Evolutionary conservation across 2,888 invertebrate genomes (phyloP), one percentile per base, ranked within the genome.

Genomic region (Furcula furcula): DNA sequence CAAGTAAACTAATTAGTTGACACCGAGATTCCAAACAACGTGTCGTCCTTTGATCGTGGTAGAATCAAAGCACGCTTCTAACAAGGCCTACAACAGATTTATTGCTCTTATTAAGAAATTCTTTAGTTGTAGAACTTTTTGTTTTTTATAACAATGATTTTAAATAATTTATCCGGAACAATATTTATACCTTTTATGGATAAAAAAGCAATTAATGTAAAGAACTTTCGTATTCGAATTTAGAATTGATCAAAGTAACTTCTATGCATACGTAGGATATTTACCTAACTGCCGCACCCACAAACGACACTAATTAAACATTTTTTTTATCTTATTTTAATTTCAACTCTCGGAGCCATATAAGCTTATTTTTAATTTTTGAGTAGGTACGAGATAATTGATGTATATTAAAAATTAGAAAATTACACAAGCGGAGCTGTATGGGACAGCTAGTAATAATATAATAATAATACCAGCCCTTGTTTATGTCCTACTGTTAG

Each of bases 1-100:
- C 71, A 65, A 63, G 71, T 74, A 68, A 74, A 76, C 78, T 76
- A 82, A 82, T 85, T 84, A 84, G 77, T 75, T 78, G 77, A 73
- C 76, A 71, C 65, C 61, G 60, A 65, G 75, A 71, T 75, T 73
- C 69, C 69, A 56, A 55, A 53, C 55, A 47, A 63, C 65, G 67
- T 67, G 64, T 34, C 62, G 60, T 66, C 64, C 84, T 87, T 86
- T 87, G 87, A 86, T 84, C 84, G 75, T 62, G 48, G 51, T 60
- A 61, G 66, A 79, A 78, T 81, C 79, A 80, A 85, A 84, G 79
- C 74, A 63, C 55, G 56, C 66, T 65, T 60, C 76, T 84, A 82
- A 84, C 83, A 78, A 80, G 78, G 65, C 60, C 69, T 74, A 76
- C 72, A 85, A 83, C 83, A 82, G 83, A 84, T 87, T 85, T 87